Conservation (phyloP, 2,888 invertebrate species). For the Hipparchia semele region DNA sequence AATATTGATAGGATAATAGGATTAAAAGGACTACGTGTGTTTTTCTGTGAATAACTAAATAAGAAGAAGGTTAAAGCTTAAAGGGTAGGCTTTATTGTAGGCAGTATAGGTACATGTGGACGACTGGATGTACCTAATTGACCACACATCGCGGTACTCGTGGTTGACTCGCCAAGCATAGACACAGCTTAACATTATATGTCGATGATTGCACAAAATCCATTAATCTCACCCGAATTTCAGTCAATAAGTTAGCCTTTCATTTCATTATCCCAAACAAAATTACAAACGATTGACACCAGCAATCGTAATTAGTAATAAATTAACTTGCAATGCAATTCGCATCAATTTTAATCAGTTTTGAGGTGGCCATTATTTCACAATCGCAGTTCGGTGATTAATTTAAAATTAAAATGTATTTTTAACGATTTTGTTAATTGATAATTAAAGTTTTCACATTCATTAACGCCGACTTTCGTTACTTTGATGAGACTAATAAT, state of each 20-base stretch:
- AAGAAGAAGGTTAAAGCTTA: too few relatives aligned
- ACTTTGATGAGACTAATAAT: background rate
- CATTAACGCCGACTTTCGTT: background rate
- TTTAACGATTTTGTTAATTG: background rate
- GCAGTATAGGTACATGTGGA: too few relatives aligned
- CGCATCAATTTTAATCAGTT: constrained; percentile 22
- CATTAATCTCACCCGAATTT: background rate
- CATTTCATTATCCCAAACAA: constrained; percentile 3
- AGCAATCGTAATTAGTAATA: constrained; percentile 17
- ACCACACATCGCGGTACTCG: too few relatives aligned
- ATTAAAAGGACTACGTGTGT: too few relatives aligned
- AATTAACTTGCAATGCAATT: constrained; percentile 12
- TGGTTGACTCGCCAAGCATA: too few relatives aligned
- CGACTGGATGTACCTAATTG: too few relatives aligned
- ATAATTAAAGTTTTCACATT: background rate
- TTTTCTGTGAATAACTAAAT: too few relatives aligned
- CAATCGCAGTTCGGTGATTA: constrained; percentile 4
- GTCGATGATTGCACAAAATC: background rate
- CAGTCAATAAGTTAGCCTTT: background rate
- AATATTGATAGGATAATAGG: too few relatives aligned
- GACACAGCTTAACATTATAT: background rate
- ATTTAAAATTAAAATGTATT: constrained; percentile 1
- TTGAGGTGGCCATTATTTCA: constrained; percentile 21
- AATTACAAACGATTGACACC: constrained; percentile 15
- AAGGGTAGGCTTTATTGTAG: too few relatives aligned